Base-by-base conservation (phyloP, 2,888 invertebrate genomes). In the Calephelis perditalis region DNA sequence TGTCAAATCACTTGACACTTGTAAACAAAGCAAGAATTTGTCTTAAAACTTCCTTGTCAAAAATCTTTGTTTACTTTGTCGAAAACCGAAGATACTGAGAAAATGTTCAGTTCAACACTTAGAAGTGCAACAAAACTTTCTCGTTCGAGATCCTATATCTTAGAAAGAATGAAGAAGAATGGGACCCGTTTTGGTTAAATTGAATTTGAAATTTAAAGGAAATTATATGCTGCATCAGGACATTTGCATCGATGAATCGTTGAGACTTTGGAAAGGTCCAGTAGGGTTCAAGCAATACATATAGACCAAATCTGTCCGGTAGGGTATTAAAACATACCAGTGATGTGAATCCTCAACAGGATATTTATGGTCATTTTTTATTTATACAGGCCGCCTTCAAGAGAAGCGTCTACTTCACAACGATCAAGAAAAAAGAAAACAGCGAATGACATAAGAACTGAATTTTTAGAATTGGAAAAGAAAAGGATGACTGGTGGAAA, bases 271-370 rank as follows among this genome's bases (percentile, higher is more conserved):
- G 66, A 67, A 67, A 46, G 67, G 65, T 10, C 56, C 56, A 10
- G 36, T 65, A 1, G 35, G 49, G 5, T 44, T 64, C 40, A 65
- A 60, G 43, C 65, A 68, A 49, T 64, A 61, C 57, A 68, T 68
- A 44, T 56, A 35, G 59, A 52, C 49, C 10, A 69, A 69, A 55
- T 56, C 65, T 56, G 55, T 67, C 1, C 61, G 57, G 12, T 67
- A 59, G 15, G 69, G 69, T 1, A 68, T 72, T 15, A 71, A 70
- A 59, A 67, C 68, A 0, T 70, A 65, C 49, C 67, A 73, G 54
- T 63, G 71, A 0, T 70, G 70, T 35, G 71, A 72, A 55, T 63
- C 64, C 35, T 47, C 56, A 36, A 68, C 65, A 0, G 68, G 62
- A 3, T 64, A 64, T 54, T 52, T 65, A 11, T 63, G 62, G 66